These are phyloP conservation scores for Drosophila limbata DNA, from an alignment of 2,888 invertebrate genomes.

Conservation along the genomic window DNA sequence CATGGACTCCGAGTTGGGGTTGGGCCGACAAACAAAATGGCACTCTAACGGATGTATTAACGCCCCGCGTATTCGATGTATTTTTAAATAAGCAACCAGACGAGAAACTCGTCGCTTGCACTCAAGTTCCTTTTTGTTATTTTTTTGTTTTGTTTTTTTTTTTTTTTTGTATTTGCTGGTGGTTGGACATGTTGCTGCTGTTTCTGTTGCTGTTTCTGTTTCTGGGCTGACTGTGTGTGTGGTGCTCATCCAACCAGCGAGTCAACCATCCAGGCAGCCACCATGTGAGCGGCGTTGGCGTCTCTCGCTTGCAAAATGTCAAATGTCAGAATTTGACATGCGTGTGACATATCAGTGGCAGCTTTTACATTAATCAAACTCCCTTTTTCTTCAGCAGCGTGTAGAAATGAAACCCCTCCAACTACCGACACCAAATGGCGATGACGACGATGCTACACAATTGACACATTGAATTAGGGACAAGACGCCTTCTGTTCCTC, in stretches of 20 bases:
- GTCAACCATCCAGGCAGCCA: slow-evolving; percentile 61
- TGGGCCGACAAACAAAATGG: slow-evolving; percentile 62
- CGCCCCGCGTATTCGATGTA: slow-evolving; percentile 61
- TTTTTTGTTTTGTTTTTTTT: neutral
- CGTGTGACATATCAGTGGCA: slow-evolving; percentile 86
- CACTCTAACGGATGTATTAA: slow-evolving; percentile 80
- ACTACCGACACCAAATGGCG: slow-evolving; percentile 42
- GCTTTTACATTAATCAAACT: slow-evolving; percentile 86
- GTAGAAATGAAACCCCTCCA: slow-evolving; percentile 15
- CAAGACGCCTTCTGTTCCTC: slow-evolving; percentile 70
- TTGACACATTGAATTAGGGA: slow-evolving; percentile 79
- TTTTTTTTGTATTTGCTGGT: slow-evolving; percentile 43
- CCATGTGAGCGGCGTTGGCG: slow-evolving; percentile 56
- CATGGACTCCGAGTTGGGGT: neutral
- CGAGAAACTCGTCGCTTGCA: slow-evolving; percentile 63
- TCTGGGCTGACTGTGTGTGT: slow-evolving; percentile 31
- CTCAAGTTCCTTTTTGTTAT: slow-evolving; percentile 59
- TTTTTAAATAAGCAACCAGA: slow-evolving; percentile 60
- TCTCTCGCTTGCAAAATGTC: slow-evolving; percentile 84
- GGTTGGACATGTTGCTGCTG: slow-evolving; percentile 43
- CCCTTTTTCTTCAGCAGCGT: slow-evolving; percentile 78
- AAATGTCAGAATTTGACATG: slow-evolving; percentile 86
- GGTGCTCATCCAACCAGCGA: slow-evolving; percentile 73
- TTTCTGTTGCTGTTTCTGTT: slow-evolving; percentile 18
- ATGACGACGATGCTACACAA: slow-evolving; percentile 67